These are phyloP conservation scores for Rhynchophorus ferrugineus DNA, from an alignment of 1,140 invertebrate genomes.

Conservation along the genomic window DNA sequence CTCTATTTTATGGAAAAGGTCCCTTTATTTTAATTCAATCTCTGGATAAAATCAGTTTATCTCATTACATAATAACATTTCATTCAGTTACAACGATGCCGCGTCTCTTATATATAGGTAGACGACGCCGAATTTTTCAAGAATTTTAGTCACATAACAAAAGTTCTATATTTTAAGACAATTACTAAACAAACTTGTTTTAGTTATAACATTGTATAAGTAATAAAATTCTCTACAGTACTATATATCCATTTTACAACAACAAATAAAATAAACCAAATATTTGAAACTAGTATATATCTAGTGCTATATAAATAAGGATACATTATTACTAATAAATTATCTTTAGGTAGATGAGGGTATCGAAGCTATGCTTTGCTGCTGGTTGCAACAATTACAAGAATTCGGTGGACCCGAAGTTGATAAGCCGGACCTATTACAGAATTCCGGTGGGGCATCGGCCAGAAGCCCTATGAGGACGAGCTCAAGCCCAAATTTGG, in stretches of 20 bases:
- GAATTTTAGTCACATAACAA: no score
- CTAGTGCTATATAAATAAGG: no score
- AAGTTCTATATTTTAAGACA: neutral
- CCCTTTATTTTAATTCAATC: no score
- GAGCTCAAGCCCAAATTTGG: constrained; percentile 51
- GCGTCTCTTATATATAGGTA: no score
- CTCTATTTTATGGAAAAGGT: no score
- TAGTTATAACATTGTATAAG: neutral
- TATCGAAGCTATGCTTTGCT: constrained; percentile 73
- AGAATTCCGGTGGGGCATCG: constrained; percentile 57
- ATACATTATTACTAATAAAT: no score
- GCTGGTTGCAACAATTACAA: constrained; percentile 71
- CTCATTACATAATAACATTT: no score
- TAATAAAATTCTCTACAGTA: no score
- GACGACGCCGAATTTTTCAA: no score
- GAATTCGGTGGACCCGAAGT: constrained; percentile 71
- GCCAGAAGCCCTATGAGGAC: constrained; percentile 39
- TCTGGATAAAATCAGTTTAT: no score
- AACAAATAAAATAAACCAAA: neutral
- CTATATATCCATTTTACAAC: neutral
- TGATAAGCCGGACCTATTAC: constrained; percentile 73
- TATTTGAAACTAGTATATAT: neutral
- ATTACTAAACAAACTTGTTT: neutral
- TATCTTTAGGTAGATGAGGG: constrained; percentile 62
- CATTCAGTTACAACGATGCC: no score